Conservation (phyloP, 2,888 invertebrate genomes). For the Galeruca laticollis region DNA sequence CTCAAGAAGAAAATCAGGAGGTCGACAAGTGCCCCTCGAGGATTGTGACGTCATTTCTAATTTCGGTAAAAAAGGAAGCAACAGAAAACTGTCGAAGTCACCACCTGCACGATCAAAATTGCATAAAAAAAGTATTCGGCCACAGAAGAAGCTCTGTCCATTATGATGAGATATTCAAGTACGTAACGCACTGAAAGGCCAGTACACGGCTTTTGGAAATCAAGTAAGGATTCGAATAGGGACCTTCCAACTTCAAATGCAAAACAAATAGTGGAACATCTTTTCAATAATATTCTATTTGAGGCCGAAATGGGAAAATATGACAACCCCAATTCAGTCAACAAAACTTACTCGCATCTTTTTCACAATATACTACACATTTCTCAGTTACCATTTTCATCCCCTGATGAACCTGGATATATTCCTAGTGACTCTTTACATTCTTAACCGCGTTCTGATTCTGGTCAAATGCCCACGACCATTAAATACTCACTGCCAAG, state of each 20-base stretch:
- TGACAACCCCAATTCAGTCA: constrained; percentile 22
- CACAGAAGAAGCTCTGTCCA: constrained; percentile 23
- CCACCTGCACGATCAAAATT: not conserved
- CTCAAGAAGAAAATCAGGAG: constrained; percentile 27
- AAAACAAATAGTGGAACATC: constrained; percentile 11
- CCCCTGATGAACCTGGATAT: not conserved
- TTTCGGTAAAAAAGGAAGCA: not conserved
- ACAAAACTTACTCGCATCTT: constrained; percentile 20
- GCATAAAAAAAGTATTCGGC: not conserved
- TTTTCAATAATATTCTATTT: constrained; percentile 23
- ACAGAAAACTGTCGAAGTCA: not conserved
- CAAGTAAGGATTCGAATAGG: constrained; percentile 16
- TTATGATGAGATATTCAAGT: constrained; percentile 16
- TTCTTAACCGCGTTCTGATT: constrained; percentile 17
- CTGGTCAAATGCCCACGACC: constrained; percentile 19
- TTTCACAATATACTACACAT: constrained; percentile 5
- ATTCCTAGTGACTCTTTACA: not conserved
- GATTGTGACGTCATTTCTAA: not conserved
- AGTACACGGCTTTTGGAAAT: constrained; percentile 20
- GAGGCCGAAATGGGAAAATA: constrained; percentile 37
- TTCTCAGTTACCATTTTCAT: not conserved
- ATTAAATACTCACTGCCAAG: constrained; percentile 15
- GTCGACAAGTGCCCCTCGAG: too few species aligned
- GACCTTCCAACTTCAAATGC: constrained; percentile 19
- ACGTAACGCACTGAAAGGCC: constrained; percentile 11